Conservation (phyloP, 2,888 invertebrate species). For the Leptothorax acervorum region DNA sequence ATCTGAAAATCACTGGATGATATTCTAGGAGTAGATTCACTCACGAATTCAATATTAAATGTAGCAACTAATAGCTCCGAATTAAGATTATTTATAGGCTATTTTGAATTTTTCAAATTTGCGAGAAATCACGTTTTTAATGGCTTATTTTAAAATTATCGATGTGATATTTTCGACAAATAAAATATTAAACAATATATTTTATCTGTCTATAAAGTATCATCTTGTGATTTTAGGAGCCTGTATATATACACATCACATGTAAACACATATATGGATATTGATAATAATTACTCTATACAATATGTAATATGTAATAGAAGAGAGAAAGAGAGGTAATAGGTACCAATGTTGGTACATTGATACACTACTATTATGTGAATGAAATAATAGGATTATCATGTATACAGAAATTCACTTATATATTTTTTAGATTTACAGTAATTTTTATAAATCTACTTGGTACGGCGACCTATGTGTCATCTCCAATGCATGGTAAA, state of each 20-base stretch:
- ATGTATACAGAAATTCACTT: conserved; percentile 82
- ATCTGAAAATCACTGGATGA: conserved; percentile 40
- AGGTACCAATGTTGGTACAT: conserved; percentile 69
- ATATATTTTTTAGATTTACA: conserved; percentile 85
- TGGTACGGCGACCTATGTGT: conserved; percentile 82
- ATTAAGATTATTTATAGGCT: background rate
- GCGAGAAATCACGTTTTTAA: background rate
- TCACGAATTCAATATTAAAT: conserved; percentile 6
- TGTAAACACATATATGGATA: conserved; percentile 66
- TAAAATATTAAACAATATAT: background rate
- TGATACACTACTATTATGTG: conserved; percentile 67
- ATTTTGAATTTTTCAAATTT: background rate
- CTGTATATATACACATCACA: conserved; percentile 55
- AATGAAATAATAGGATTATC: conserved; percentile 74
- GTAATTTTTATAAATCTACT: conserved; percentile 84
- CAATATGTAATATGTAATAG: conserved; percentile 65
- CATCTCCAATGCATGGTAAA: conserved; percentile 79
- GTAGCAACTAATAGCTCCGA: background rate
- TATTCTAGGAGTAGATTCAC: conserved; percentile 11
- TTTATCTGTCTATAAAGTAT: conserved; percentile 24
- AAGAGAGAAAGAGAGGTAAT: conserved; percentile 52
- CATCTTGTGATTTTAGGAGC: conserved; percentile 28
- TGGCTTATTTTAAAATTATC: background rate
- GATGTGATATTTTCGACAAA: background rate
- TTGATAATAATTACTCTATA: conserved; percentile 74